Evolutionary conservation across 2,888 invertebrate genomes (phyloP).

Genomic region (Acanthococcus lagerstroemiae): DNA sequence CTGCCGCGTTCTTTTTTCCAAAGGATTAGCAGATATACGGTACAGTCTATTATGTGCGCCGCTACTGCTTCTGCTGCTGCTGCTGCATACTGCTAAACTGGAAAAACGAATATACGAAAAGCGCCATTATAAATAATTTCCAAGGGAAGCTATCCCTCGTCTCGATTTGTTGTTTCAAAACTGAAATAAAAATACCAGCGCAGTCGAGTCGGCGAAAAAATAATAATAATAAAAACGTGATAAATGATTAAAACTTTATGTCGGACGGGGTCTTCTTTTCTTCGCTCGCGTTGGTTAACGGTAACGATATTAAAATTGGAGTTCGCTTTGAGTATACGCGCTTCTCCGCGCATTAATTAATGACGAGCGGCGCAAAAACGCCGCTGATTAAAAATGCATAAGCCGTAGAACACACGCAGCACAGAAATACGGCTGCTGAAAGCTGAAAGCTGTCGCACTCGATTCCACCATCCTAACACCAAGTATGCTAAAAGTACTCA

Average conservation of each 20-base stretch:
- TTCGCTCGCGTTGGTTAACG: background rate
- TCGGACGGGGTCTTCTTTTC: too few species aligned
- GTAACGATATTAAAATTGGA: background rate
- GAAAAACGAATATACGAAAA: background rate
- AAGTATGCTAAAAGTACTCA: too few species aligned
- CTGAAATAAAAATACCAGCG: background rate
- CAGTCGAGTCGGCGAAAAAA: background rate
- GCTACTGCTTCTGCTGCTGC: too few species aligned
- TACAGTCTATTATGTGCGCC: background rate
- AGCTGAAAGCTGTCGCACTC: too few species aligned
- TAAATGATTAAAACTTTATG: background rate
- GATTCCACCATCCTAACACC: too few species aligned
- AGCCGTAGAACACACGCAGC: too few species aligned
- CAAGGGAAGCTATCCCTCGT: background rate
- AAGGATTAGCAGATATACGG: background rate
- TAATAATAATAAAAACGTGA: background rate
- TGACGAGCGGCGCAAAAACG: too few species aligned
- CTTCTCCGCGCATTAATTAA: too few species aligned
- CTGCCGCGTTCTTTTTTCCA: background rate
- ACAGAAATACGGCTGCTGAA: too few species aligned
- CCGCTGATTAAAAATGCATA: too few species aligned
- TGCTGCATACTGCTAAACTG: too few species aligned
- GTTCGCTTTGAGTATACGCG: too few species aligned
- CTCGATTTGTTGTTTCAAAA: background rate
- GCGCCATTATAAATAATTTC: conserved; percentile 3